Evolutionary conservation across 2,888 invertebrate species (phyloP).

Genomic region (Deilephila porcellus): DNA sequence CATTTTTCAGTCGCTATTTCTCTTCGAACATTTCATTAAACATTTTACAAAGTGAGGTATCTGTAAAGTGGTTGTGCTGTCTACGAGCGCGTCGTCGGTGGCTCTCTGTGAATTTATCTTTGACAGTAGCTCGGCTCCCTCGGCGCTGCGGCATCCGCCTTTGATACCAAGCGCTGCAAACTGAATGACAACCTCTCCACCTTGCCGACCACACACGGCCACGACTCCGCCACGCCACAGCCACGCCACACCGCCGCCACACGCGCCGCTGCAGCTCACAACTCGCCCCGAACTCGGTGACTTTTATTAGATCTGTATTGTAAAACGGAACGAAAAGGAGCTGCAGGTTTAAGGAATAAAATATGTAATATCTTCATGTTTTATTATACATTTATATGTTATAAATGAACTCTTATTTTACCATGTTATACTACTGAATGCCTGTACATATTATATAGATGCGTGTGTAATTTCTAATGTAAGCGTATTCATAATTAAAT

Average conservation of each 20-base stretch:
- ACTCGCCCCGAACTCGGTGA: too few species aligned
- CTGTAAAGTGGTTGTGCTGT: neutral
- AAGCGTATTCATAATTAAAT: too few species aligned
- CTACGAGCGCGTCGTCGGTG: neutral
- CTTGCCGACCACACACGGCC: neutral
- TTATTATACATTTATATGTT: neutral
- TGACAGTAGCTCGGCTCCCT: neutral
- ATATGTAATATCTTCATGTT: neutral
- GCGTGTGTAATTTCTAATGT: too few species aligned
- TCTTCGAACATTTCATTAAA: too few species aligned
- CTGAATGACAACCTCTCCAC: slow-evolving; percentile 11
- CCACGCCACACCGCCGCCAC: neutral
- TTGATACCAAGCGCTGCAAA: neutral
- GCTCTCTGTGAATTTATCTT: slow-evolving; percentile 21
- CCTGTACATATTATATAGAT: too few species aligned
- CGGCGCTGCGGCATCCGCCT: neutral
- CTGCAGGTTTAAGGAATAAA: too few species aligned
- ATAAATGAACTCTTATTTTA: too few species aligned
- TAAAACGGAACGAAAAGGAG: too few species aligned
- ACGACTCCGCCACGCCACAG: neutral
- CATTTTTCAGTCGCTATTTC: neutral
- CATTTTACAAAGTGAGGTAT: neutral
- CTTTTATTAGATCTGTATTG: too few species aligned
- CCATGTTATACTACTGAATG: too few species aligned
- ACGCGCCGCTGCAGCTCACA: too few species aligned